Evolutionary conservation across 2,888 invertebrate genomes (phyloP).

Genomic region (Heteromyza rotundicornis): DNA sequence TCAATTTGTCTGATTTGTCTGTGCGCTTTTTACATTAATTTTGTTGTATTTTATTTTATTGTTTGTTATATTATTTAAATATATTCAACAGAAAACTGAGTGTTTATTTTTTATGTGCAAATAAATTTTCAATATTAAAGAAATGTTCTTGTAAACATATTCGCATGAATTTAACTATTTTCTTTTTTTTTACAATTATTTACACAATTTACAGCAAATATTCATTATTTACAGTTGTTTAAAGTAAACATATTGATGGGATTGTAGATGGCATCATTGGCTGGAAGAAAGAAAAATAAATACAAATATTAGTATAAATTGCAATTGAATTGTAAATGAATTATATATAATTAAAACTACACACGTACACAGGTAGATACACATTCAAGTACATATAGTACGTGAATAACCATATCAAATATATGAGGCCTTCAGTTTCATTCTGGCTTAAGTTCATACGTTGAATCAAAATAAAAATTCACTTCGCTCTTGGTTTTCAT

Average conservation of each 20-base stretch:
- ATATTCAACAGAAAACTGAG: too few relatives aligned
- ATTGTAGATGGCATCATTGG: constrained; percentile 13
- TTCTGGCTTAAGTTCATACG: too few relatives aligned
- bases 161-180: constrained; percentile 24
- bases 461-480: too few relatives aligned
- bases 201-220: constrained; percentile 34
- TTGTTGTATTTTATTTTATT: constrained; percentile 9
- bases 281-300: constrained; percentile 13
- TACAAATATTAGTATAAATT: not conserved
- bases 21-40: constrained; percentile 16
- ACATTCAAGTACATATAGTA: too few relatives aligned
- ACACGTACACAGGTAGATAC: too few relatives aligned
- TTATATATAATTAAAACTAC: too few relatives aligned
- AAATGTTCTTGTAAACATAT: constrained; percentile 25
- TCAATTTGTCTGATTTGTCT: constrained; percentile 19
- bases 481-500: too few relatives aligned
- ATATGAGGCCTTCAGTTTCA: too few relatives aligned
- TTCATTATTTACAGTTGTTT: constrained; percentile 13
- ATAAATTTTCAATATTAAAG: constrained; percentile 15
- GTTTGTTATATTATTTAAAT: too few relatives aligned
- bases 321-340: too few relatives aligned
- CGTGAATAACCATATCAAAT: too few relatives aligned
- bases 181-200: constrained; percentile 34
- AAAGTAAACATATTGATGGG: constrained; percentile 8
- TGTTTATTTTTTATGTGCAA: constrained; percentile 5